phyloP scores from a whole-genome alignment of 2,797 vertebrate species.

The Gobio occitaniae region DNA sequence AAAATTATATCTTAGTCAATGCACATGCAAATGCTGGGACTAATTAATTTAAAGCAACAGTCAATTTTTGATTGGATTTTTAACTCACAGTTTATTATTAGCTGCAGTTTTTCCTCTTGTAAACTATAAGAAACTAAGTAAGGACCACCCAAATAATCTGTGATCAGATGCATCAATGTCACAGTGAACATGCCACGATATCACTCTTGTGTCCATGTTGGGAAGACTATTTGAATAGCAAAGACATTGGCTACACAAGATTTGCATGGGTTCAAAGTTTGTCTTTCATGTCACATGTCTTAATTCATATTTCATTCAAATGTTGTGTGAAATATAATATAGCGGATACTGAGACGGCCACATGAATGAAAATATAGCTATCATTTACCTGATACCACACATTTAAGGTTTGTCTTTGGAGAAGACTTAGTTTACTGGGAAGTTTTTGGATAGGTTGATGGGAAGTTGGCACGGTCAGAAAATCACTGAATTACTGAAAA shows the following conservation, averaged over 20 bases:
- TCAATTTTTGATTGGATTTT: no score
- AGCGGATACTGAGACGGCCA: not conserved
- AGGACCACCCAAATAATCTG: not conserved
- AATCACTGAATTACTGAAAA: not conserved
- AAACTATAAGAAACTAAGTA: no score
- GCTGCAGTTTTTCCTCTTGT: not conserved
- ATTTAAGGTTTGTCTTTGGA: not conserved
- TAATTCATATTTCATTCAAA: slow-evolving; percentile 30
- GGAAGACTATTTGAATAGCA: slow-evolving; percentile 24
- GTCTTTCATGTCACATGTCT: slow-evolving; percentile 5
- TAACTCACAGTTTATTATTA: not conserved
- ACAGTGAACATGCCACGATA: not conserved
- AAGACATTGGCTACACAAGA: not conserved
- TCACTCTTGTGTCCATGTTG: not conserved
- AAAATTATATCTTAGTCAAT: no score
- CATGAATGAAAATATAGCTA: not conserved
- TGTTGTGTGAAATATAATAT: not conserved
- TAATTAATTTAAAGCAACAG: no score
- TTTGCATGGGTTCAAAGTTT: slow-evolving; percentile 44
- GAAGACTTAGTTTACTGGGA: not conserved
- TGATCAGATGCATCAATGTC: not conserved
- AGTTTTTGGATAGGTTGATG: not conserved
- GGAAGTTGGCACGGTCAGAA: not conserved
- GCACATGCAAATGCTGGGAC: no score
- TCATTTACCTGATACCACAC: not conserved